Evolutionary conservation across 1,140 invertebrate species (phyloP).

Genomic region (Dendrolimus kikuchii): DNA sequence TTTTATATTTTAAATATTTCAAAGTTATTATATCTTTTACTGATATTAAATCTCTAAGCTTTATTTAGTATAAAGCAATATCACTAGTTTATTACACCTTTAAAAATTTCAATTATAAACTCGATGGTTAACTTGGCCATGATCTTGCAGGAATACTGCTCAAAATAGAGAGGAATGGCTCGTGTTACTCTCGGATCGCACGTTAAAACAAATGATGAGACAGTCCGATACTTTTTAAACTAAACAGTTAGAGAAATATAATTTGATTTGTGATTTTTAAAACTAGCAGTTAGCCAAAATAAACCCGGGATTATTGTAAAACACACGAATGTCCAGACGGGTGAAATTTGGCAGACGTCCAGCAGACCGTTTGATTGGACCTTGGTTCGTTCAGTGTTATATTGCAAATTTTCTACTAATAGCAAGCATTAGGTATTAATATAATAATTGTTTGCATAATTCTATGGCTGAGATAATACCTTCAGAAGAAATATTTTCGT

Average conservation of each 20-base stretch:
- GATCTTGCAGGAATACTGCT: background rate
- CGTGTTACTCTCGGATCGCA: constrained; percentile 3
- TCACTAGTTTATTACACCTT: too few relatives aligned
- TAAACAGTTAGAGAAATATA: constrained; percentile 1
- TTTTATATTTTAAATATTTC: too few relatives aligned
- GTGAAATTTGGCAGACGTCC: constrained; percentile 22
- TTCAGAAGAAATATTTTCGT: constrained; percentile 10
- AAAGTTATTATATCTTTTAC: too few relatives aligned
- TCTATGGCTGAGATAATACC: constrained; percentile 2
- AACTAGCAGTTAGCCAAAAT: constrained; percentile 22
- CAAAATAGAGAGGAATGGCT: background rate
- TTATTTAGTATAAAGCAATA: too few relatives aligned
- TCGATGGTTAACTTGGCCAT: background rate
- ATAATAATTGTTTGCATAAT: constrained; percentile 14
- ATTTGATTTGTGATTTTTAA: constrained; percentile 18
- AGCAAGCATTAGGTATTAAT: constrained; percentile 8
- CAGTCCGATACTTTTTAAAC: constrained; percentile 9
- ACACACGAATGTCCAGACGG: constrained; percentile 16
- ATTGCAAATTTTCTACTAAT: constrained; percentile 23
- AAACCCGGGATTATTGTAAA: constrained; percentile 25
- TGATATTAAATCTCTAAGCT: too few relatives aligned
- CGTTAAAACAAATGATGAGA: constrained; percentile 9
- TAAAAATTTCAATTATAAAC: too few relatives aligned
- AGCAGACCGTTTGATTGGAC: constrained; percentile 14
- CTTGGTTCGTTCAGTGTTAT: constrained; percentile 22